These are phyloP conservation scores for Periparus ater DNA, from an alignment of 2,797 vertebrate species.

Conservation along the genomic window DNA sequence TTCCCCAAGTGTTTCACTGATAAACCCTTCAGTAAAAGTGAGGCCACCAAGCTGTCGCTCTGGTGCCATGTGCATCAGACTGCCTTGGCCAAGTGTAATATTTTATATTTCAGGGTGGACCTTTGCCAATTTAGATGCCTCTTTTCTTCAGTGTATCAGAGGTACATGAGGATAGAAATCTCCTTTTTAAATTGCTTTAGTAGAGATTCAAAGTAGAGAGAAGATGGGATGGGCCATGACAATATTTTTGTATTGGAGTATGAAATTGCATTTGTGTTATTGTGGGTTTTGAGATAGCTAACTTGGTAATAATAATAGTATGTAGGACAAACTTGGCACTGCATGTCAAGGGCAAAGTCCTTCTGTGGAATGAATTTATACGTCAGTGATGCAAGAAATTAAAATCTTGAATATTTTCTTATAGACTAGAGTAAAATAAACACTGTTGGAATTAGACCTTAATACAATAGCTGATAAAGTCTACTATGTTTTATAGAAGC, in stretches of 20 bases:
- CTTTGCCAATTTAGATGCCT: background rate
- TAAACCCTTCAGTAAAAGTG: background rate
- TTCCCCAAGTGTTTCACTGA: background rate
- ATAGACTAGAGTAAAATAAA: background rate
- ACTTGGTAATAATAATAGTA: background rate
- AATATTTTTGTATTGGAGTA: background rate
- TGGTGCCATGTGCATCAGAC: accelerated
- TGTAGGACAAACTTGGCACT: background rate
- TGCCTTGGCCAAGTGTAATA: background rate
- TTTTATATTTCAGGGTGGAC: background rate
- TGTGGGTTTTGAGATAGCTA: background rate
- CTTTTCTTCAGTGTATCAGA: background rate
- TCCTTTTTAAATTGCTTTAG: background rate
- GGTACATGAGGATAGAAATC: background rate
- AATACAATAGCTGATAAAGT: background rate
- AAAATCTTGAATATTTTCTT: background rate
- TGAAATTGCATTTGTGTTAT: background rate
- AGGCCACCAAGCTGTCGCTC: background rate
- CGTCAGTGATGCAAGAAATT: background rate
- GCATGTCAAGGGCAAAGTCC: background rate
- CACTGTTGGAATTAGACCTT: background rate
- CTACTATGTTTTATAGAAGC: background rate
- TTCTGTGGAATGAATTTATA: background rate
- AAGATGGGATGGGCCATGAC: background rate
- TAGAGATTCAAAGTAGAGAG: background rate